Conservation (phyloP, 2,113 vertebrate genomes). For the Campylomormyrus numenius region DNA sequence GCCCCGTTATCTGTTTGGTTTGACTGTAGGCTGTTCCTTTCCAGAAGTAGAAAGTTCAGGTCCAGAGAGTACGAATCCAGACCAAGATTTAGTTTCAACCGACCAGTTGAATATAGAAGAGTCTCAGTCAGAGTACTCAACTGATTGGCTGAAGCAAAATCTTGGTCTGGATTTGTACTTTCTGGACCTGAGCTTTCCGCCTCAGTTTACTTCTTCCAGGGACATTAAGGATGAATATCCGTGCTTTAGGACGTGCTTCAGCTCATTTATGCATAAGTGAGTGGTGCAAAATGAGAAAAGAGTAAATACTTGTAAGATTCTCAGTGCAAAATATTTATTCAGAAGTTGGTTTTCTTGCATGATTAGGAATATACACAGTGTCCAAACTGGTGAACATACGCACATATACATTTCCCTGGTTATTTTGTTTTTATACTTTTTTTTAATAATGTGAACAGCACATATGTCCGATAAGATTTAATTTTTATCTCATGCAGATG, state of each 20-base stretch:
- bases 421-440: slow-evolving; percentile 40
- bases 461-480: slow-evolving; percentile 39
- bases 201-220: not conserved
- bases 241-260: slow-evolving; percentile 20
- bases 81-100: not conserved
- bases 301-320: slow-evolving; percentile 28
- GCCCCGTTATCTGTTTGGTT: not conserved
- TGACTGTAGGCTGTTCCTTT: not conserved
- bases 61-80: not conserved
- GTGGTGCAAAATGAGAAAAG: slow-evolving; percentile 19
- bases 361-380: slow-evolving; percentile 55
- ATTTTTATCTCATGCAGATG: slow-evolving; percentile 52
- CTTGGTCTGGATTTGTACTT: not conserved
- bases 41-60: not conserved
- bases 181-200: not conserved
- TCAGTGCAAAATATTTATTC: slow-evolving; percentile 48
- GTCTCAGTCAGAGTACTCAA: not conserved
- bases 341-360: slow-evolving; percentile 53
- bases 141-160: not conserved
- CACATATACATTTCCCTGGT: slow-evolving; percentile 33
- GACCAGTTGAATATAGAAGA: not conserved
- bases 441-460: slow-evolving; percentile 34
- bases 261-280: slow-evolving; percentile 19
- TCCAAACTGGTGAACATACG: slow-evolving; percentile 38
- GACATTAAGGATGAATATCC: not conserved